A percentile compares a stretch with the other conserved stretches of the same genome.
phyloP scores from a whole-genome alignment of 2,888 invertebrate species.

The Mimas tiliae region DNA sequence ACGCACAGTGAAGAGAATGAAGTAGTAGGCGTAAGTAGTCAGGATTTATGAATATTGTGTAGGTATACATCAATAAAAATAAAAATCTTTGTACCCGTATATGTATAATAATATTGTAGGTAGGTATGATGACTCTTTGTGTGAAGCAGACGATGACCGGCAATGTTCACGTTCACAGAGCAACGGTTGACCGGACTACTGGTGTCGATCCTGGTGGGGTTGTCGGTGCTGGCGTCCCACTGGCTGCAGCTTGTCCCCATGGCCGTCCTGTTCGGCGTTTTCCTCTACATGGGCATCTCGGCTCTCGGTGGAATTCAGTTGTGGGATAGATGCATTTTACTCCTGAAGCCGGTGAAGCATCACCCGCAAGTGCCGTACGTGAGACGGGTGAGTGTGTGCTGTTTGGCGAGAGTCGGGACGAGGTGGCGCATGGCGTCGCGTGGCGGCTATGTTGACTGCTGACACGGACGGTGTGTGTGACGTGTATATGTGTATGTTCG shows the following conservation, averaged over 20 bases:
- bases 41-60: too few species aligned
- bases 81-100: too few species aligned
- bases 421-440: not conserved
- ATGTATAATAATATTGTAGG: too few species aligned
- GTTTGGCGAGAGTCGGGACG: not conserved
- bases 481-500: not conserved
- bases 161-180: constrained; percentile 80
- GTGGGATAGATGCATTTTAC: constrained; percentile 93
- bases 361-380: constrained; percentile 96
- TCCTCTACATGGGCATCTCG: constrained; percentile 98
- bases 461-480: not conserved
- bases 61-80: too few species aligned
- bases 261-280: constrained; percentile 98
- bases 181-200: constrained; percentile 93
- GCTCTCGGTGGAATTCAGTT: constrained; percentile 97
- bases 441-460: too few species aligned
- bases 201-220: constrained; percentile 91
- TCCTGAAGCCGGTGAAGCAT: constrained; percentile 98
- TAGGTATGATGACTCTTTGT: too few species aligned
- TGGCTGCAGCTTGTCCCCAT: constrained; percentile 94
- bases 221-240: constrained; percentile 93
- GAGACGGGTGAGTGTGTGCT: constrained; percentile 87
- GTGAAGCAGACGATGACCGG: too few species aligned
- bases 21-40: too few species aligned
- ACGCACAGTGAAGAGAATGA: too few species aligned